phyloP scores from a whole-genome alignment of 1,140 invertebrate genomes.

The Trichogramma pretiosum region DNA sequence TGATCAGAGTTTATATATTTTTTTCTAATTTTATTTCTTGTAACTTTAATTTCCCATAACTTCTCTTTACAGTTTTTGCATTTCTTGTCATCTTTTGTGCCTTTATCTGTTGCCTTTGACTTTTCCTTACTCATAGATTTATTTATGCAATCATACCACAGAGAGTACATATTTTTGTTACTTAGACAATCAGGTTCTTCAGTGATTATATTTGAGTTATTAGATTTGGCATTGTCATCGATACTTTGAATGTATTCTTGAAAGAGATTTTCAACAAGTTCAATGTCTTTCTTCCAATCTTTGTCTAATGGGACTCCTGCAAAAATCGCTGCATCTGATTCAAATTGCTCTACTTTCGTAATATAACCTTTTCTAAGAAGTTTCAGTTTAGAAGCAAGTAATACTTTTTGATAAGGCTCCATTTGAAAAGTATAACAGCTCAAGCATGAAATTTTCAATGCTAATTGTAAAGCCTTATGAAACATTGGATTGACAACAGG shows the following conservation, averaged over 20 bases:
- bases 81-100: conserved; percentile 45
- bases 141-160: conserved; percentile 54
- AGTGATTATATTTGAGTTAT: conserved; percentile 27
- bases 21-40: conserved; percentile 35
- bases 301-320: too few species aligned
- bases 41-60: conserved; percentile 53
- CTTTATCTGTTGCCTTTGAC: too few species aligned
- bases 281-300: conserved; percentile 24
- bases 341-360: conserved; percentile 59
- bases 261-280: conserved; percentile 1
- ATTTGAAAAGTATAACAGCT: conserved; percentile 64
- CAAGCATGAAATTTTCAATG: conserved; percentile 63
- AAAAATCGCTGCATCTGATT: too few species aligned
- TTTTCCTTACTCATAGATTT: too few species aligned
- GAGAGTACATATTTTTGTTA: conserved; percentile 53
- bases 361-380: conserved; percentile 68
- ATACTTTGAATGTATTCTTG: conserved; percentile 18
- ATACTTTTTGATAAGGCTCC: conserved; percentile 53
- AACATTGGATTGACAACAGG: conserved; percentile 89
- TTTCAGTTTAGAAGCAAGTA: conserved; percentile 65
- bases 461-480: conserved; percentile 59
- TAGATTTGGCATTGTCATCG: conserved; percentile 26
- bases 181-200: conserved; percentile 18
- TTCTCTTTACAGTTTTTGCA: conserved; percentile 56
- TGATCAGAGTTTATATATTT: conserved; percentile 5